A percentile compares a stretch with the other conserved stretches of the same genome.
These are phyloP conservation scores for Myripristis murdjan DNA, from an alignment of 2,797 vertebrate species.

Conservation along the genomic window DNA sequence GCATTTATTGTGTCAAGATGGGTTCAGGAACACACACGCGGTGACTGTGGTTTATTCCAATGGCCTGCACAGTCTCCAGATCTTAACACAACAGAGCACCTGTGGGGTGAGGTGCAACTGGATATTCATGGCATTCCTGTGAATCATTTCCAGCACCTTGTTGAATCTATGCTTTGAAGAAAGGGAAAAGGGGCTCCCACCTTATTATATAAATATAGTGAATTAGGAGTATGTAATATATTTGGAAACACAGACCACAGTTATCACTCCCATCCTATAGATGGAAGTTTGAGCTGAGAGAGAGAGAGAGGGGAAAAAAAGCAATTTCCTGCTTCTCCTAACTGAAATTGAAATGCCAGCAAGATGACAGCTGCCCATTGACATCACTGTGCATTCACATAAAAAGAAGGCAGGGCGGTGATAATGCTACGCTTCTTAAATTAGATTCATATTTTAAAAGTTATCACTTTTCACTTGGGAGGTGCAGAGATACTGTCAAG, in stretches of 20 bases:
- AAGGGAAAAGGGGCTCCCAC: conserved; percentile 14
- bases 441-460: conserved; percentile 77
- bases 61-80: conserved; percentile 15
- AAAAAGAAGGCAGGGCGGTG: conserved; percentile 45
- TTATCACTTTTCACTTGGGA: conserved; percentile 65
- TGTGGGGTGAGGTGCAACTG: conserved; percentile 47
- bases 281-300: conserved; percentile 32
- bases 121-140: conserved; percentile 41
- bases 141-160: conserved; percentile 34
- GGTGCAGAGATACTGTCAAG: conserved; percentile 63
- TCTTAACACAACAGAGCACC: conserved; percentile 42
- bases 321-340: conserved; percentile 75
- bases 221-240: conserved; percentile 24
- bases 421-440: conserved; percentile 56
- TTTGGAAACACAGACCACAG: conserved; percentile 35
- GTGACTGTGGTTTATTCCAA: conserved; percentile 20
- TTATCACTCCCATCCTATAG: conserved; percentile 41
- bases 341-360: conserved; percentile 80
- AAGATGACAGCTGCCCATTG: conserved; percentile 71
- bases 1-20: conserved; percentile 15
- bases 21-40: conserved; percentile 20
- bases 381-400: conserved; percentile 55
- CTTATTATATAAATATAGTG: conserved; percentile 5
- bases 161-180: conserved; percentile 17
- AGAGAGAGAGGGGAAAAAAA: no score